Conservation (phyloP, 37 sponge, comb jelly and placozoan species). For the Halichondria panicea region DNA sequence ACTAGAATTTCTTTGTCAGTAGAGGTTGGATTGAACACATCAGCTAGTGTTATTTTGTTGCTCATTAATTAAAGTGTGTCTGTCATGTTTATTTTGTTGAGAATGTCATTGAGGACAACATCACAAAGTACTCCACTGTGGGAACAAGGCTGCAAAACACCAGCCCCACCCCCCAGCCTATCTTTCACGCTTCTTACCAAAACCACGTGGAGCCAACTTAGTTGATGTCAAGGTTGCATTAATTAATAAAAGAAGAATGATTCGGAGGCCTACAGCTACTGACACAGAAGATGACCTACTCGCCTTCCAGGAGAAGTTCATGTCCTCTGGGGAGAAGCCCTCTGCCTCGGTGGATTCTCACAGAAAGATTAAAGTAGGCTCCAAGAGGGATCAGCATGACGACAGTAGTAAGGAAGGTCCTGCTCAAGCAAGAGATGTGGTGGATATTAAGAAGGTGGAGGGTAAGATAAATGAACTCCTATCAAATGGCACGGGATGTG, state of each 20-base stretch:
- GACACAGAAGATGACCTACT: conserved; percentile 84
- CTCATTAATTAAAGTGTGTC: no score
- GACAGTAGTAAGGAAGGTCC: not conserved
- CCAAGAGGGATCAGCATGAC: conserved; percentile 31
- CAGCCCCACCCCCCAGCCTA: no score
- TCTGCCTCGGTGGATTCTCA: conserved; percentile 29
- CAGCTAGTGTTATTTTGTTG: no score
- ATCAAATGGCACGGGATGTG: not conserved
- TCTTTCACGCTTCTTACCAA: no score
- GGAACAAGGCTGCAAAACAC: no score
- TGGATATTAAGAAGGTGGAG: conserved; percentile 10
- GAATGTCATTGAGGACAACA: conserved; percentile 86
- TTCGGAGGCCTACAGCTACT: conserved; percentile 59
- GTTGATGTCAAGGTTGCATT: no score
- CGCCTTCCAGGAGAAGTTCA: conserved; percentile 65
- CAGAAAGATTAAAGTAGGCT: conserved; percentile 3
- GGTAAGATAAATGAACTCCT: not conserved
- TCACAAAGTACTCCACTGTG: conserved; percentile 92
- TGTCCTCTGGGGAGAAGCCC: conserved; percentile 42
- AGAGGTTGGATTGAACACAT: conserved; percentile 18
- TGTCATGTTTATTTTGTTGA: conserved; percentile 86
- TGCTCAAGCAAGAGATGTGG: conserved; percentile 25
- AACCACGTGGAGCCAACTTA: no score
- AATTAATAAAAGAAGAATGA: no score
- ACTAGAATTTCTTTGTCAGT: conserved; percentile 64